Percentiles rank a stretch among this genome's conserved stretches.
phyloP scores from a whole-genome alignment of 1,140 invertebrate genomes.

The Monochamus saltuarius region DNA sequence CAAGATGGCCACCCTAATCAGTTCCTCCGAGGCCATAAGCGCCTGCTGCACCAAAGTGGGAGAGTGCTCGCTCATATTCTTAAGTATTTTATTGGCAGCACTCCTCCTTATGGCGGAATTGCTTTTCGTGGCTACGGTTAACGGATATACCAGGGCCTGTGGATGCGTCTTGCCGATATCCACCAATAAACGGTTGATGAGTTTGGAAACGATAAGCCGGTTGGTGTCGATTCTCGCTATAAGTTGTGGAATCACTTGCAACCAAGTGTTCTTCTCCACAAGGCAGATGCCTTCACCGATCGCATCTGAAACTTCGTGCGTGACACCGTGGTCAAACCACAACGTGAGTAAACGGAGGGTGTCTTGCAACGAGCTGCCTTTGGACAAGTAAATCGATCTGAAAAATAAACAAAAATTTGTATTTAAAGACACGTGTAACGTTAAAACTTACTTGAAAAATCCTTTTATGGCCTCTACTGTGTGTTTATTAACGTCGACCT shows the following conservation, averaged over 20 bases:
- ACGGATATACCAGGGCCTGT: slow-evolving; percentile 93
- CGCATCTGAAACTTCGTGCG: slow-evolving; percentile 90
- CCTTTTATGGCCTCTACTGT: slow-evolving; percentile 93
- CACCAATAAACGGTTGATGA: slow-evolving; percentile 91
- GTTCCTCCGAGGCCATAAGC: slow-evolving; percentile 91
- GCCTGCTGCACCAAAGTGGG: slow-evolving; percentile 90
- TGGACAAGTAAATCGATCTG: slow-evolving; percentile 88
- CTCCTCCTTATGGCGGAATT: slow-evolving; percentile 75
- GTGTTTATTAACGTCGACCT: slow-evolving; percentile 66
- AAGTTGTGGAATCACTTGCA: slow-evolving; percentile 98
- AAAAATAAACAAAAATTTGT: slow-evolving; percentile 54
- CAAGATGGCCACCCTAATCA: slow-evolving; percentile 96
- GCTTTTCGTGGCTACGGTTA: slow-evolving; percentile 97
- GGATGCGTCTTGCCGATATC: slow-evolving; percentile 92
- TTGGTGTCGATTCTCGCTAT: slow-evolving; percentile 97
- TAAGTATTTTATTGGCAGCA: slow-evolving; percentile 94
- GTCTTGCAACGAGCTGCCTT: slow-evolving; percentile 96
- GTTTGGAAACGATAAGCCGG: slow-evolving; percentile 77
- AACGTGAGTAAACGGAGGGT: slow-evolving; percentile 89
- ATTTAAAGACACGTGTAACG: background rate
- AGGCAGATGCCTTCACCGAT: slow-evolving; percentile 88
- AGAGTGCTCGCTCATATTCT: slow-evolving; percentile 94
- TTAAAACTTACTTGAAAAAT: slow-evolving; percentile 60
- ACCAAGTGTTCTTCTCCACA: slow-evolving; percentile 97
- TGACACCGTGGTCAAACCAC: slow-evolving; percentile 95